Base-by-base conservation (phyloP, 2,888 invertebrate genomes). In the Megastigmus dorsalis region DNA sequence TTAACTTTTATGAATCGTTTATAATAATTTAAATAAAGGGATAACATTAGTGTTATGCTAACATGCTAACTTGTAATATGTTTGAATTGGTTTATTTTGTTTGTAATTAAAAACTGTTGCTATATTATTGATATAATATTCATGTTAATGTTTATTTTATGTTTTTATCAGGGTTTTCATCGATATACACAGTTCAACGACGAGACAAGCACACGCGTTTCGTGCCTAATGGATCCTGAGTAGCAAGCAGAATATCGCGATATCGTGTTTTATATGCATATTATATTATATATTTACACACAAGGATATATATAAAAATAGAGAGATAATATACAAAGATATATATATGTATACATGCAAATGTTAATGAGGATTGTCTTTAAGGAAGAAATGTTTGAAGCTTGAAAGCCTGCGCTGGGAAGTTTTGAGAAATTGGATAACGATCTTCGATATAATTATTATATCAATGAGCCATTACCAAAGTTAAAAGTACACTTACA, bases 191-290 rank as follows among this genome's bases (percentile, higher is more conserved):
- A 75, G 18, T 70, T 75, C 69, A 75, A 77, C 69, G 60, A 69
- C 72, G 43, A 57, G 72, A 77, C 52, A 62, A 74, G 38, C 15
- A 36, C 23, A 50, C 20, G n/a, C n/a, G 59, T 54, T 70, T 74
- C 13, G n/a, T 65, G 68, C 68, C 71, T 72, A 75, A 72, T 54
- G 55, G 26, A 65, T 77, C 52, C 62, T 66, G 65, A 75, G 45
- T 69, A 68, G 60, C 10, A 13, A 68, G 60, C 10, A 13, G 20
- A 63, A 20, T 69, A 20, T 38, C 57, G 62, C 50, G 71, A 74
- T 68, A 48, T 77, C 69, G 50, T 71, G 63, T 77, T 77, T 77
- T 77, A 75, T 75, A 75, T 63, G 38, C 57, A 59, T 72, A 74
- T 74, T n/a, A 74, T 55, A 66, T 41, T 66, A 73, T 72, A 71